Evolutionary conservation across 1,140 invertebrate genomes (phyloP).

Genomic region (Dryas iulia): DNA sequence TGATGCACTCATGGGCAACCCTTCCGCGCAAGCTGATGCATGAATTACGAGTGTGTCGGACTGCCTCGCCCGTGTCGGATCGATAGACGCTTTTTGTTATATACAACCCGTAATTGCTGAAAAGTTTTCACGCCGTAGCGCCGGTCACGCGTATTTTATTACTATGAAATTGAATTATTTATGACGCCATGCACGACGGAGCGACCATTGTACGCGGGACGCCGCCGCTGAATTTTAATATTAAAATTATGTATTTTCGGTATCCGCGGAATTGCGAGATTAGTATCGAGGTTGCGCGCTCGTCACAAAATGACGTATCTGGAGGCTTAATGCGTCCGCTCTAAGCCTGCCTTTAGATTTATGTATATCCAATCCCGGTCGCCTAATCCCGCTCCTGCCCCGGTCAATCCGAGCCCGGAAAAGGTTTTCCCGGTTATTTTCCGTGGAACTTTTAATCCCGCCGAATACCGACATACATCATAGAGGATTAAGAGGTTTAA

Average conservation of each 20-base stretch:
- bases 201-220: constrained; percentile 63
- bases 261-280: constrained; percentile 50
- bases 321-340: constrained; percentile 72
- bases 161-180: constrained; percentile 80
- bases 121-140: constrained; percentile 76
- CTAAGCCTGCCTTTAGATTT: constrained; percentile 75
- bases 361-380: constrained; percentile 78
- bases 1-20: constrained; percentile 69
- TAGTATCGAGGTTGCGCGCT: constrained; percentile 53
- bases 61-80: constrained; percentile 58
- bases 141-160: constrained; percentile 79
- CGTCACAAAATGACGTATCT: constrained; percentile 76
- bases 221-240: constrained; percentile 75
- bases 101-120: constrained; percentile 78
- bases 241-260: constrained; percentile 67
- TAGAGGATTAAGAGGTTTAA: constrained; percentile 80
- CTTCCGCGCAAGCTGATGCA: constrained; percentile 78
- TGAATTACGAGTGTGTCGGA: constrained; percentile 67
- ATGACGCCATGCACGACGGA: constrained; percentile 64
- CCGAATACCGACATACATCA: constrained; percentile 80
- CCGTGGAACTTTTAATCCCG: constrained; percentile 79
- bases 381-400: constrained; percentile 74
- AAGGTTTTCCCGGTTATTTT: constrained; percentile 81
- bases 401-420: constrained; percentile 78
- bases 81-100: constrained; percentile 75